A percentile compares a stretch with the other conserved stretches of the same genome.
Evolutionary conservation across 2,888 invertebrate genomes (phyloP).

Genomic region (Eucera pruinosa): DNA sequence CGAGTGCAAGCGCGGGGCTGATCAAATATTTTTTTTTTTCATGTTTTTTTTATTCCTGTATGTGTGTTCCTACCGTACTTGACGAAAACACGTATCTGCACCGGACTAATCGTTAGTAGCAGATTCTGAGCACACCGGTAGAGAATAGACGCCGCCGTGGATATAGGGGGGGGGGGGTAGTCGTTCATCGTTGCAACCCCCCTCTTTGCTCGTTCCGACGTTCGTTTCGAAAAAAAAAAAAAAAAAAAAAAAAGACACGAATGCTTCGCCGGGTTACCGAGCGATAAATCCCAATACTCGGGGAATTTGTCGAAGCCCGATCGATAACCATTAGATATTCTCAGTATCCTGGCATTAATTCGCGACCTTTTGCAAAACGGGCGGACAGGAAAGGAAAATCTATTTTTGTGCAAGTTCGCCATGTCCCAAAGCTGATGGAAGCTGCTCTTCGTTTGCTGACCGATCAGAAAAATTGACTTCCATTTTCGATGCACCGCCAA

Average conservation of each 20-base stretch:
- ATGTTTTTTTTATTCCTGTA: slow-evolving; percentile 47
- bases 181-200: slow-evolving; percentile 35
- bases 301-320: slow-evolving; percentile 4
- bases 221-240: slow-evolving; percentile 5
- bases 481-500: no score
- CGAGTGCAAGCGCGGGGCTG: slow-evolving; percentile 58
- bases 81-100: slow-evolving; percentile 67
- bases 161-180: no score
- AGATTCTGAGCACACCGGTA: slow-evolving; percentile 52
- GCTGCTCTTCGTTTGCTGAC: neutral
- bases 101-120: slow-evolving; percentile 67
- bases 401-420: slow-evolving; percentile 18
- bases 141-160: slow-evolving; percentile 36
- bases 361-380: slow-evolving; percentile 1
- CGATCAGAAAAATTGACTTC: slow-evolving; percentile 15
- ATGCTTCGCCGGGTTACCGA: neutral
- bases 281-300: slow-evolving; percentile 25
- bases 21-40: slow-evolving; percentile 71
- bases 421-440: neutral
- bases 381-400: neutral
- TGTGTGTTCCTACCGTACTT: no score
- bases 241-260: no score
- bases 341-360: neutral
- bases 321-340: slow-evolving; percentile 18
- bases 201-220: slow-evolving; percentile 24